Evolutionary conservation across 2,797 vertebrate genomes (phyloP).

Genomic region (Enteromius viviparus): DNA sequence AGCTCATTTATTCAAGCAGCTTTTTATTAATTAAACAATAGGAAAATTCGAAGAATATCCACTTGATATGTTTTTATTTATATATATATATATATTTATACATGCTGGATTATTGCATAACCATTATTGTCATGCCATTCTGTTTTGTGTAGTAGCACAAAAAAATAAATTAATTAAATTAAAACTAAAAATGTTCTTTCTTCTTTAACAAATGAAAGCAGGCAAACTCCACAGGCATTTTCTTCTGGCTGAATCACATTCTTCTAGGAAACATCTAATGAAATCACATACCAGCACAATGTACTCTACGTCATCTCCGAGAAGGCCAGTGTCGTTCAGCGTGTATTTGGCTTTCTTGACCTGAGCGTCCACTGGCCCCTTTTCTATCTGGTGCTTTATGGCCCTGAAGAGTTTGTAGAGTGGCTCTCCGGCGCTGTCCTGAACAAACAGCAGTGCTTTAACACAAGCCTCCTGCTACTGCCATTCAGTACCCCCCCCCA

Average conservation of each 20-base stretch:
- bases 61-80: neutral
- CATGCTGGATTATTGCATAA: neutral
- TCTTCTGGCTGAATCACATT: neutral
- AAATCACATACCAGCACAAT: conserved; percentile 80
- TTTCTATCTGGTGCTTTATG: conserved; percentile 98
- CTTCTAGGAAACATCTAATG: neutral
- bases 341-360: conserved; percentile 98
- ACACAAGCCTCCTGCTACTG: neutral
- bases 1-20: neutral
- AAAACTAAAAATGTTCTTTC: neutral
- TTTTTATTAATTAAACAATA: neutral
- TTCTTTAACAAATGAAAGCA: neutral
- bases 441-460: conserved; percentile 44
- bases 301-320: conserved; percentile 97
- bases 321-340: conserved; percentile 93
- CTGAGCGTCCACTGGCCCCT: conserved; percentile 92
- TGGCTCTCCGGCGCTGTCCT: conserved; percentile 96
- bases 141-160: neutral
- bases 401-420: conserved; percentile 98
- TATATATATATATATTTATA: neutral
- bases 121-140: neutral
- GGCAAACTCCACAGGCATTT: neutral
- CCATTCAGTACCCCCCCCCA: neutral
- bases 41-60: neutral
- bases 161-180: neutral